These are phyloP conservation scores for Scolopax bukidnonensis DNA, from an alignment of 2,797 vertebrate species.

Conservation along the genomic window DNA sequence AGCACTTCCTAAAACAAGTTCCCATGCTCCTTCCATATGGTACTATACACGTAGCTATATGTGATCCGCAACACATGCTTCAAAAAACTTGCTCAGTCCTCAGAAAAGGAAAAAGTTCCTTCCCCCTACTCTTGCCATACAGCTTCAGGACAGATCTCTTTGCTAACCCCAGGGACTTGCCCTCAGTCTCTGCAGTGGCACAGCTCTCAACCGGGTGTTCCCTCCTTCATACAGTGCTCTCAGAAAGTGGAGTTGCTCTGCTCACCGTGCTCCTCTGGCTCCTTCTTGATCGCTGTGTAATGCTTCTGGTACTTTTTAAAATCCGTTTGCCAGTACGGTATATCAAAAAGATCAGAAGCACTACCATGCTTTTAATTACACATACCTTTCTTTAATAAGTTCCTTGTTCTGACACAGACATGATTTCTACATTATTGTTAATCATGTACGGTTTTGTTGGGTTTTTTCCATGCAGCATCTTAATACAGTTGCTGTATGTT, in stretches of 20 bases:
- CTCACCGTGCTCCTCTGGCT: background rate
- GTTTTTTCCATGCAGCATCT: background rate
- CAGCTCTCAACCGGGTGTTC: background rate
- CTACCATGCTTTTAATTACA: background rate
- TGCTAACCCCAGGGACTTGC: background rate
- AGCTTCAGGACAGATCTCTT: background rate
- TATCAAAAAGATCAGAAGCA: background rate
- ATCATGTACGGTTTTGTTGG: background rate
- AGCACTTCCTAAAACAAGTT: background rate
- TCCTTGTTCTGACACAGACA: background rate
- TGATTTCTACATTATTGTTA: background rate
- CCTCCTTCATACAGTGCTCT: background rate
- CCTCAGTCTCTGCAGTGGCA: background rate
- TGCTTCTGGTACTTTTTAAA: background rate
- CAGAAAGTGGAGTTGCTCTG: background rate
- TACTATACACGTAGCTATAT: accelerated
- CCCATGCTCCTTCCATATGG: background rate
- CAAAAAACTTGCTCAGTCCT: background rate
- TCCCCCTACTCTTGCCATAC: accelerated
- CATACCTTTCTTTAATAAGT: background rate
- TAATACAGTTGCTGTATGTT: background rate
- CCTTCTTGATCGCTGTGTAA: background rate
- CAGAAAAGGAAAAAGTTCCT: background rate
- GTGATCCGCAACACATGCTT: background rate
- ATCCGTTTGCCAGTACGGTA: background rate